Conservation (phyloP, 2,797 vertebrate genomes). For the Squalus acanthias region DNA sequence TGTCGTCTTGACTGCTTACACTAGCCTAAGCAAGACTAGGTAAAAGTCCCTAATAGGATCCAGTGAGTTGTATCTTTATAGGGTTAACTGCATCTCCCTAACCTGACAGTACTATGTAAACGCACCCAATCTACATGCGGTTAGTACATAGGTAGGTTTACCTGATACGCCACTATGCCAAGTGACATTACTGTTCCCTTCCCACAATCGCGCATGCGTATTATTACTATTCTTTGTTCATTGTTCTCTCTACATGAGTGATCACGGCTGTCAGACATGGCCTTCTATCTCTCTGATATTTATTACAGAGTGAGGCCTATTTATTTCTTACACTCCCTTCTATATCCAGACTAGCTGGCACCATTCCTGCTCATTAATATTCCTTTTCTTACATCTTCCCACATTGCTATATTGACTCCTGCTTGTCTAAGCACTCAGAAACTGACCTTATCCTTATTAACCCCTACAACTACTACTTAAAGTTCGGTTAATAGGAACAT, state of each 20-base stretch:
- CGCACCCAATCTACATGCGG: not conserved
- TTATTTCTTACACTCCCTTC: not conserved
- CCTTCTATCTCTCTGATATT: not conserved
- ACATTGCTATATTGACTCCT: too few species aligned
- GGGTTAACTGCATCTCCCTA: not conserved
- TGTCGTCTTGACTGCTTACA: not conserved
- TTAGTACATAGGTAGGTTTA: not conserved
- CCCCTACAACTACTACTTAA: not conserved
- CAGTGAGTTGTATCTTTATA: not conserved
- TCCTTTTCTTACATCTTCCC: not conserved
- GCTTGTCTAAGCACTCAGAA: not conserved
- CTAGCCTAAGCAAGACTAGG: not conserved
- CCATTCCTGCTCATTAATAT: not conserved
- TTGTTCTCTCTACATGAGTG: not conserved
- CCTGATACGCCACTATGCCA: not conserved
- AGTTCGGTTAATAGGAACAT: not conserved
- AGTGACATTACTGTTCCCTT: not conserved
- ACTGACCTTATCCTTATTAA: not conserved
- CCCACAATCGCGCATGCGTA: not conserved
- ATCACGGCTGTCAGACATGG: not conserved
- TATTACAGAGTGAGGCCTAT: not conserved
- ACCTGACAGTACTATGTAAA: not conserved
- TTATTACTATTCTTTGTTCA: not conserved
- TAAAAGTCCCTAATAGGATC: not conserved
- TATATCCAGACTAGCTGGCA: not conserved